Evolutionary conservation across 2,888 invertebrate genomes (phyloP).

Genomic region (Meloe dianella): DNA sequence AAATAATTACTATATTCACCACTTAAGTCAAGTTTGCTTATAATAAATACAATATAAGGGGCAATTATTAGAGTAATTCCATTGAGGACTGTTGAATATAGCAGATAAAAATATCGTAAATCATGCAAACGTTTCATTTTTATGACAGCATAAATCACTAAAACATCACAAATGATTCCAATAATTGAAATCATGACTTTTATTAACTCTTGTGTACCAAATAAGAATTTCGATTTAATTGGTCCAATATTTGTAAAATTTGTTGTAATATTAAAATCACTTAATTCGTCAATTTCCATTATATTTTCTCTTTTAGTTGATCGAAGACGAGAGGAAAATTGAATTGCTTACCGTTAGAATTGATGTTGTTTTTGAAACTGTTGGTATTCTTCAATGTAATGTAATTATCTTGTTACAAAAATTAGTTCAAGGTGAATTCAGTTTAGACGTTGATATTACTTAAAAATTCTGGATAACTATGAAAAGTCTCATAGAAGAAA

Average conservation of each 20-base stretch:
- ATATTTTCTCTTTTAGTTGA: neutral
- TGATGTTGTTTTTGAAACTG: neutral
- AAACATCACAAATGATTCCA: neutral
- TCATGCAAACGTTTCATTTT: neutral
- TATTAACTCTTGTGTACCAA: neutral
- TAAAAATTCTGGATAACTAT: neutral
- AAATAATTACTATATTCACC: neutral
- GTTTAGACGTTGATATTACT: neutral
- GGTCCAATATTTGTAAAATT: neutral
- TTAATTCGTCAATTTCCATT: constrained; percentile 12
- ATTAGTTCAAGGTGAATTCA: neutral
- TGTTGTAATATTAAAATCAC: constrained; percentile 8
- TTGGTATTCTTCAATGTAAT: neutral
- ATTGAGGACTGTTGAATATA: neutral
- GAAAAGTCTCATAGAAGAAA: neutral
- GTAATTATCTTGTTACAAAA: neutral
- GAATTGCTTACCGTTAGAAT: neutral
- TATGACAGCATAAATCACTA: neutral
- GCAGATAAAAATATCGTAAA: neutral
- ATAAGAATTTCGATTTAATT: neutral
- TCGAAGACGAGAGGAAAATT: neutral
- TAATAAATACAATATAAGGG: neutral
- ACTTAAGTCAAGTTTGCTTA: neutral
- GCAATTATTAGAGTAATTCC: neutral
- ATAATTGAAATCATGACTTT: neutral